Evolutionary conservation across 1,140 invertebrate species (phyloP), one percentile per base, ranked within the genome.

Genomic region (Marisa cornuarietis): DNA sequence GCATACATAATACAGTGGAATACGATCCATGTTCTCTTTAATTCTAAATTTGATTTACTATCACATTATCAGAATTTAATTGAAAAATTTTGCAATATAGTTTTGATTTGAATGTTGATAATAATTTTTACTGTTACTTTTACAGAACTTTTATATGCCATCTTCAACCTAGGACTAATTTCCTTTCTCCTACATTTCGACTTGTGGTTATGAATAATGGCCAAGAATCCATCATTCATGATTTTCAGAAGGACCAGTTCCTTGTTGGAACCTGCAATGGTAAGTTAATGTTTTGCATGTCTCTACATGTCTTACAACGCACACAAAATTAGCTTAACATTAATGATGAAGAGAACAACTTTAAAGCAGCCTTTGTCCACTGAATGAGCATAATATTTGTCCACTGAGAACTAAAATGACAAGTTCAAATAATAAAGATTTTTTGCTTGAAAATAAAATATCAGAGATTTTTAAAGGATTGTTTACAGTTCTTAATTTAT

Each of bases 161-260:
- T 20, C 58, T 83, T 13, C 49, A 71, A 49, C 79, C 82, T 7
- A 66, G 78, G 24, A 78, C 65, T 9, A 66, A 81, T 52, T 71
- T 83, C 4, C 81, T 83, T 54, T 68, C 82, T 58, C 78, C 80
- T 63, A 62, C 66, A 0, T 83, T 83, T 69, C 78, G 76, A 16
- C 66, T 83, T 14, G 75, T 63, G 6, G 80, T 83, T 6, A 49
- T 79, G 14, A 62, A 79, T n/a, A 61, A 62, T 6, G 31, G 81
- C 62, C 63, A 79, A 51, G 24, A 77, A 16, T 10, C 18, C 22
- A 54, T 26, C 18, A 61, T 77, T 20, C 76, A 76, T 68, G 31
- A 75, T 76, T 78, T 83, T 61, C 54, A 76, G 65, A 73, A 79
- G 52, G 80, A 79, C 1, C 66, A 83, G 58, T 77, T 83, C 42